phyloP scores from a whole-genome alignment of 2,113 vertebrate genomes.

The Nothocercus nigrocapillus region DNA sequence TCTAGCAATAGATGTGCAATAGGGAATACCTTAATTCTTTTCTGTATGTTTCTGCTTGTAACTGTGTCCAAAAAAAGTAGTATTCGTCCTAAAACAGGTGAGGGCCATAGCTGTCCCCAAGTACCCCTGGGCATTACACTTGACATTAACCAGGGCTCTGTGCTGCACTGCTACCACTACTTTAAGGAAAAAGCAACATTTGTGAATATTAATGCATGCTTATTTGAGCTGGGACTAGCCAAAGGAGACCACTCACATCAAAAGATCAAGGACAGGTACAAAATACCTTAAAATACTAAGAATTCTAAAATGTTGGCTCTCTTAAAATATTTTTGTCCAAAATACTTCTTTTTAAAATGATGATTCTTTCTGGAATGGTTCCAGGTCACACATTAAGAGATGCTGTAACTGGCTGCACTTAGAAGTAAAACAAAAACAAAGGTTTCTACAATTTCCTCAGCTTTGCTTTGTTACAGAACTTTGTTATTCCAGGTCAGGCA shows the following conservation, averaged over 20 bases:
- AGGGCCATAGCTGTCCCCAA: neutral
- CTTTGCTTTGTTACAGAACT: neutral
- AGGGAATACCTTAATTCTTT: neutral
- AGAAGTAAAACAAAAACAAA: constrained; percentile 14
- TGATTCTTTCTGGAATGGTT: neutral
- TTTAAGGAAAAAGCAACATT: neutral
- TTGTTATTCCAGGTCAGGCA: neutral
- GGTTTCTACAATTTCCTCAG: neutral
- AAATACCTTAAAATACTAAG: neutral
- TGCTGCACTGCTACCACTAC: neutral
- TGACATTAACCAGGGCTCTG: neutral
- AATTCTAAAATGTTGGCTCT: neutral
- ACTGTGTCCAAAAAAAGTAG: neutral
- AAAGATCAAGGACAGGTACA: neutral
- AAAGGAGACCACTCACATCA: neutral
- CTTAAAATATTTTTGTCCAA: neutral
- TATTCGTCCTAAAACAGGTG: neutral
- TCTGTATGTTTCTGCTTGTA: neutral
- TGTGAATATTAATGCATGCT: neutral
- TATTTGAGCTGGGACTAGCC: neutral
- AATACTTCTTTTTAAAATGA: neutral
- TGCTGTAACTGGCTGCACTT: neutral
- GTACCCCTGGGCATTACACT: neutral
- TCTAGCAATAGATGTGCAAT: neutral
- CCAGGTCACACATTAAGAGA: neutral